Evolutionary conservation across 2,113 vertebrate species (phyloP).

Genomic region (Taxidea taxus): DNA sequence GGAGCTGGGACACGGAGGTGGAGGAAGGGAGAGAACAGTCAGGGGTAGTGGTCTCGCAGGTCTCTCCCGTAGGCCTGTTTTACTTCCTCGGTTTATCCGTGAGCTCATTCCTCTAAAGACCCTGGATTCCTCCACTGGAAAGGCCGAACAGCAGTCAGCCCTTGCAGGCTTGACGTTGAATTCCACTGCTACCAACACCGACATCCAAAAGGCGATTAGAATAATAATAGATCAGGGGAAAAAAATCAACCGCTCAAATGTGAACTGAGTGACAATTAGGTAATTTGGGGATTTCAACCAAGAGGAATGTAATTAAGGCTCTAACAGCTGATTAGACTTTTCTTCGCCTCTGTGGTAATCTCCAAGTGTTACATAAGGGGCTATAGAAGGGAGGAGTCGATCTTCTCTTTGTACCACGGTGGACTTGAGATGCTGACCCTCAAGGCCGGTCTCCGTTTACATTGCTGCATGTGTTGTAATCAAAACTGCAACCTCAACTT

Average conservation of each 20-base stretch:
- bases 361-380: background rate
- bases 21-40: background rate
- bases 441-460: background rate
- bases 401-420: background rate
- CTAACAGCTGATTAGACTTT: conserved; percentile 40
- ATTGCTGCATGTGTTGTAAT: background rate
- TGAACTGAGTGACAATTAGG: conserved; percentile 5
- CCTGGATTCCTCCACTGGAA: background rate
- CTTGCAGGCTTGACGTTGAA: background rate
- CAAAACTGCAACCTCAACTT: background rate
- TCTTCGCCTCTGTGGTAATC: background rate
- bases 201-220: background rate
- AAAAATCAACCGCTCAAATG: background rate
- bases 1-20: background rate
- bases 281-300: conserved; percentile 38
- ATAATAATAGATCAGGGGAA: background rate
- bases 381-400: background rate
- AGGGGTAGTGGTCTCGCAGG: background rate
- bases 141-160: background rate
- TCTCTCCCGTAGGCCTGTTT: background rate
- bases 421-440: background rate
- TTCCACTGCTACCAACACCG: background rate
- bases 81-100: background rate
- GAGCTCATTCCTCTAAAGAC: background rate
- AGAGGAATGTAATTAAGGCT: conserved; percentile 58